Evolutionary conservation across 2,113 vertebrate species (phyloP), one percentile per base, ranked within the genome.

Genomic region (Rhinolophus ferrumequinum): DNA sequence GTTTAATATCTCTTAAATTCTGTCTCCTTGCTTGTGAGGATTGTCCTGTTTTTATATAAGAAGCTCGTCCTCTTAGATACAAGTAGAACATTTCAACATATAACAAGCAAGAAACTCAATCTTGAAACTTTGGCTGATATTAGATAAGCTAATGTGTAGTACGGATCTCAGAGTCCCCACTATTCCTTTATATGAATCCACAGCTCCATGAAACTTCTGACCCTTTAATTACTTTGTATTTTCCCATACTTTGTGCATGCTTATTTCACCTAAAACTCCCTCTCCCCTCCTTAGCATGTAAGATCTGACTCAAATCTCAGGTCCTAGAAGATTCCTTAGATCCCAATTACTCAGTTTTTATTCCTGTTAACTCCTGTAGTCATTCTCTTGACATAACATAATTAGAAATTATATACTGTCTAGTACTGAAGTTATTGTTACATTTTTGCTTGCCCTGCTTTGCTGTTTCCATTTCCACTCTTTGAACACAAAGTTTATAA

Each of bases 181-280:
- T 19, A 26, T 73, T 84, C 9, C 44, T 72, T 82, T 38, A 18
- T 41, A 9, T 64, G 19, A 95, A 90, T 14, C 14, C 26, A 83
- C 1, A 60, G 3, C 19, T 90, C 14, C 14, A 24, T 38, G 22
- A 81, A 84, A 84, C 22, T 50, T 92, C 19, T 69, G 14, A 54
- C 41, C 3, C 22, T 84, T 88, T 64, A 52, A 87, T 84, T 72
- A 62, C 26, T 77, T 73, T 82, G 2, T 56, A 26, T 89, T 80
- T 93, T 64, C 7, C 44, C 1, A 69, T 28, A 22, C 2, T 83
- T 80, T 66, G 4, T 35, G 84, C 14, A 70, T 66, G 12, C 2
- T 58, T 87, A 28, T 69, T 88, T 96, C 54, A 47, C 33, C 38
- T 90, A 77, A 81, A 96, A 95, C 7, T 76, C 26, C 1, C 19